Evolutionary conservation across 2,888 invertebrate genomes (phyloP), one percentile per base, ranked within the genome.

Genomic region (Pristionchus maxplancki): DNA sequence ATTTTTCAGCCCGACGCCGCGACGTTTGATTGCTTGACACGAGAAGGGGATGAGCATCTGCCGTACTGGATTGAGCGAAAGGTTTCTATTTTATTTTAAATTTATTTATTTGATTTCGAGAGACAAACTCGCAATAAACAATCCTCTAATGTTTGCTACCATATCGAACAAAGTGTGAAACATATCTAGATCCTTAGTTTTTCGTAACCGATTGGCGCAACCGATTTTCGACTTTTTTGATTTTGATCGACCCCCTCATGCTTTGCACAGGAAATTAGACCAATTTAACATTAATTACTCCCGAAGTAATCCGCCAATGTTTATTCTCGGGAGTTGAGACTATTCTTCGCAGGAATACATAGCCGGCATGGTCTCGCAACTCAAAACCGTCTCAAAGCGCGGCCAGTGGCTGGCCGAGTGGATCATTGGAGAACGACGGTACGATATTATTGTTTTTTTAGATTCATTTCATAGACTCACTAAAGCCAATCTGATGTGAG

Each of bases 341-440:
- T 31, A 11, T 20, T 83, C 0, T 34, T 9, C 62, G 6, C 37
- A 87, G 71, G 86, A 87, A 48, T 87, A 87, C 71, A 50, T 87
- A 15, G 58, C 48, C 28, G 64, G 44, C 9, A 44, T 87, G 40
- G 64, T 87, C 0, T 31, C 71, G 0, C 86, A 87, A 24, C 50
- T 87, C 48, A 87, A 87, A 20, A 62, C 40, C 4, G 48, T 87
- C 67, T 87, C 86, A 3, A 87, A 71, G 31, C 17, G 86, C 44
- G 86, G 53, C 15, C 86, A 87, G 24, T 87, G 86, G 86, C 48
- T 87, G 20, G 86, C 86, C 5, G 86, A 87, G 20, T 87, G 86
- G 86, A 67, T 87, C 20, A 87, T 87, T 17, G 86, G 86, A 44
- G 86, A 87, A 31, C 28, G 86, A 44, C 67, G 71, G 86, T 87